Conservation (phyloP, 1,140 invertebrate genomes). For the Galleria mellonella region DNA sequence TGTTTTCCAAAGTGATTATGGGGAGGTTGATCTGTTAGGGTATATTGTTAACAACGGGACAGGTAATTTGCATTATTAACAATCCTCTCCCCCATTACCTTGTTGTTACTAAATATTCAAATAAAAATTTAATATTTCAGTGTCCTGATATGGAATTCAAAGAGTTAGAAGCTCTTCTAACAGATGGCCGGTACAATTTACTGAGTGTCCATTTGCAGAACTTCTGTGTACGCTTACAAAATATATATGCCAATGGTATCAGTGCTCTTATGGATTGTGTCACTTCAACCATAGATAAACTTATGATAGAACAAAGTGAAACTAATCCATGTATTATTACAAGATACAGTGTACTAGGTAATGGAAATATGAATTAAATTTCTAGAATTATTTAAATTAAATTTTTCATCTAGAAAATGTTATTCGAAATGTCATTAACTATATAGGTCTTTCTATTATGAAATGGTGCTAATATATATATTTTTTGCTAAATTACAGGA, state of each 20-base stretch:
- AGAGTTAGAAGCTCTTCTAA: slow-evolving; percentile 61
- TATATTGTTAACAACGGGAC: too few species aligned
- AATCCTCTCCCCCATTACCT: too few species aligned
- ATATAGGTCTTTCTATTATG: too few species aligned
- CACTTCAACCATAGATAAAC: slow-evolving; percentile 58
- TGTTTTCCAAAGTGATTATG: too few species aligned
- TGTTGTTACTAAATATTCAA: neutral
- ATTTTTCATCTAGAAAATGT: too few species aligned
- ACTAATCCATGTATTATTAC: slow-evolving; percentile 58
- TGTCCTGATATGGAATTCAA: slow-evolving; percentile 73
- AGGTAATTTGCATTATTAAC: too few species aligned
- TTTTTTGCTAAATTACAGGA: slow-evolving; percentile 39
- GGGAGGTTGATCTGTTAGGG: too few species aligned
- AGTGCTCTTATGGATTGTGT: slow-evolving; percentile 69
- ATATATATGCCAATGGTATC: slow-evolving; percentile 67
- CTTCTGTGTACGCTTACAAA: slow-evolving; percentile 67
- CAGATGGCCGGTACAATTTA: slow-evolving; percentile 66
- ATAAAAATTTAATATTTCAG: slow-evolving; percentile 26
- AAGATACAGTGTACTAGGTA: slow-evolving; percentile 69
- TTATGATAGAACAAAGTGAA: slow-evolving; percentile 61
- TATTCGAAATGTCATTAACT: too few species aligned
- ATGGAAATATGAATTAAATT: slow-evolving; percentile 3
- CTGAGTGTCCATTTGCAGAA: slow-evolving; percentile 66
- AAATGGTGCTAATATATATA: too few species aligned
- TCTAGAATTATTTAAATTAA: neutral